Evolutionary conservation across 2,113 vertebrate species (phyloP), one percentile per base, ranked within the genome.

Genomic region (Takifugu flavidus): DNA sequence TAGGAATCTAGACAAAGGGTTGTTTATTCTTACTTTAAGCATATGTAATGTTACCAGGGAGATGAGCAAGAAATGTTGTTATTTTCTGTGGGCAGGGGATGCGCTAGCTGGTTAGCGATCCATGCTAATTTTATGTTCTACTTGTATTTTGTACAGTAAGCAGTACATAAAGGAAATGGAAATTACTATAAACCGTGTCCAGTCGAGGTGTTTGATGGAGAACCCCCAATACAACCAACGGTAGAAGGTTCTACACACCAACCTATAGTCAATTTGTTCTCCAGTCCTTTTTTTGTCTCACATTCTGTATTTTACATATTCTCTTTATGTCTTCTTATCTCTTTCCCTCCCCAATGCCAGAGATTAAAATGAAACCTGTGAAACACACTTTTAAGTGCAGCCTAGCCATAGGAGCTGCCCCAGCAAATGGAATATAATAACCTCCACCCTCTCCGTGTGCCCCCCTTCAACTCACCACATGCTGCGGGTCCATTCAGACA

Each of bases 361-460:
- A 59, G 55, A 78, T 75, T 82, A 87, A 77, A 85, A 83, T 83
- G 80, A 20, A 87, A 78, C 78, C 72, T 57, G 72, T 76, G 55
- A 65, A 77, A 76, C 71, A 78, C 56, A 70, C 79, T 79, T 83
- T 20, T 52, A 50, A 67, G 67, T 53, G 65, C 55, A 65, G 65
- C 47, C 59, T 53, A 78, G 70, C 74, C 20, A 65, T 70, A 75
- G 75, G 77, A 72, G 59, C 77, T 75, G 61, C 77, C 65, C 78
- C 52, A 61, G 72, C 70, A 82, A 83, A 80, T 75, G 55, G 65
- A 76, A 77, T 79, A 82, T 75, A 77, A 77, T 75, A 81, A 75
- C 29, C 29, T 43, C 57, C 34, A 20, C 3, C 14, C 13, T 43
- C 6, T 6, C 42, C 13, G 42, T 2, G 42, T 13, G 13, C 42